Evolutionary conservation across 2,888 invertebrate genomes (phyloP).

Genomic region (Cosmorhoe ocellata): DNA sequence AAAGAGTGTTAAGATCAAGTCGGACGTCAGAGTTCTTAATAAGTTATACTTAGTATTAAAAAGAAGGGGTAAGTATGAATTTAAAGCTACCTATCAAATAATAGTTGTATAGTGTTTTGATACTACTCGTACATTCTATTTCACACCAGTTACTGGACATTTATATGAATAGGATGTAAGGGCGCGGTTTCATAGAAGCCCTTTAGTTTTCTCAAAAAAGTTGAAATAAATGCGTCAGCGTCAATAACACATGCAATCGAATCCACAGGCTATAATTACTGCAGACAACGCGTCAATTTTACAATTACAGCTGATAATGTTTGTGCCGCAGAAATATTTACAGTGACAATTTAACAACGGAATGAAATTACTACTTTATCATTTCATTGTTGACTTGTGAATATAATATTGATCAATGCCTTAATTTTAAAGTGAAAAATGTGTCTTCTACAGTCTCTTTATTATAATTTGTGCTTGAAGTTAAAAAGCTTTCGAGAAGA

Average conservation of each 20-base stretch:
- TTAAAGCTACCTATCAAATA: too few species aligned
- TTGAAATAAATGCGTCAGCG: not conserved
- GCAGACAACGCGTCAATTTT: slow-evolving; percentile 44
- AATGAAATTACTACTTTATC: slow-evolving; percentile 5
- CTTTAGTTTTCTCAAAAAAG: not conserved
- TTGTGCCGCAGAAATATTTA: slow-evolving; percentile 31
- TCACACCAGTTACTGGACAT: not conserved
- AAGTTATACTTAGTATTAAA: too few species aligned
- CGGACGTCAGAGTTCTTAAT: too few species aligned
- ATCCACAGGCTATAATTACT: slow-evolving; percentile 40
- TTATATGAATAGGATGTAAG: too few species aligned
- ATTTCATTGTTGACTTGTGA: not conserved
- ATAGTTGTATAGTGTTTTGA: too few species aligned
- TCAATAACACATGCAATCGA: slow-evolving; percentile 7
- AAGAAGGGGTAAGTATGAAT: too few species aligned
- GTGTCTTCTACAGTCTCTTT: too few species aligned
- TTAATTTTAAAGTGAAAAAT: not conserved
- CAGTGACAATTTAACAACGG: slow-evolving; percentile 17
- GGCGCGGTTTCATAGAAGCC: too few species aligned
- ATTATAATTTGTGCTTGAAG: not conserved
- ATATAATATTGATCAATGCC: slow-evolving; percentile 1
- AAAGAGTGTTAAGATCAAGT: too few species aligned
- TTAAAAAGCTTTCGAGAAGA: slow-evolving; percentile 4
- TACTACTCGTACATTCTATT: too few species aligned
- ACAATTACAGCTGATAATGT: slow-evolving; percentile 45